Base-by-base conservation (phyloP, 2,888 invertebrate species). In the Pyralis farinalis region DNA sequence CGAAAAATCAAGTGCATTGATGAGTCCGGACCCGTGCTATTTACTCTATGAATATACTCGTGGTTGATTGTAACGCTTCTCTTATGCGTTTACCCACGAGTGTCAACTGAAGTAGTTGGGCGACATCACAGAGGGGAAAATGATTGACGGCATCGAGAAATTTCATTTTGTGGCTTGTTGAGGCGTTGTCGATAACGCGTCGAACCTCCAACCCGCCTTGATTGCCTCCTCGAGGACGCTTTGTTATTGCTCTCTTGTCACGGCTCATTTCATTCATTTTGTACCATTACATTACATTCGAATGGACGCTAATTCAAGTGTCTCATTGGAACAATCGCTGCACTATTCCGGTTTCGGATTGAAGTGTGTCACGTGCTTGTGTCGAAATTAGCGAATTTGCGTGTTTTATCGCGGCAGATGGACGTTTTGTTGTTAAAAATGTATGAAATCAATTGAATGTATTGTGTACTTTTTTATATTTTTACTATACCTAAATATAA, bases 111-210 rank as follows among this genome's bases (percentile, higher is more conserved):
- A 63, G 39, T 62, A 62, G 61, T 52, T 46, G 64, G 62, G 66
- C 55, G 58, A 54, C 51, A 54, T 58, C 55, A 53, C 55, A 38
- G 66, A 79, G 87, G 88, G 87, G 84, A 80, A 86, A 83, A 86
- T 87, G 87, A 88, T 87, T 84, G 88, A 87, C 87, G 73, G 77
- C 72, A 61, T 71, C 72, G 74, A 79, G 85, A 85, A 81, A 85
- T 80, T 87, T 87, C 84, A 87, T 88, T 87, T 86, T 85, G 87
- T 66, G 87, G 87, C 82, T 79, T 81, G 81, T 87, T 78, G 85
- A 86, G 80, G 72, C 71, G 71, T 72, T 60, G 70, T 75, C 69
- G 68, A 72, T 68, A 70, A 69, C 71, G 73, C 74, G 70, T 67
- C 65, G 66, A 65, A 34, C 42, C 45, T 42, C 28, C 34, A 39